phyloP scores from a whole-genome alignment of 1,140 invertebrate species.

The Drosophila asahinai region DNA sequence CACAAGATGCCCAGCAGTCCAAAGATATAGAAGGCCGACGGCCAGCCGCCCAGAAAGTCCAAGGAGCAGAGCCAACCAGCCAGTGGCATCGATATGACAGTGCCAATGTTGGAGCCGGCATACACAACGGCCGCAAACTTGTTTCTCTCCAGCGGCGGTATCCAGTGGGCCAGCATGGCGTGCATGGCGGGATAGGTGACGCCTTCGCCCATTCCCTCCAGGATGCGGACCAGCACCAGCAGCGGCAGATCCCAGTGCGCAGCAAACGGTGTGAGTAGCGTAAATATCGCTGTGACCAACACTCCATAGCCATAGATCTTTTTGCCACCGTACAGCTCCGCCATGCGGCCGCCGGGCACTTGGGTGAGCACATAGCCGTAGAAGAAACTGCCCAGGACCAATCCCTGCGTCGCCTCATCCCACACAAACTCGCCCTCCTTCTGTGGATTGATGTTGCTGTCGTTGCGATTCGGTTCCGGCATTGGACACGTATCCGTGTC shows the following conservation, averaged over 20 bases:
- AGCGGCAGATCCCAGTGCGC: slow-evolving; percentile 89
- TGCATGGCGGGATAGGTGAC: slow-evolving; percentile 94
- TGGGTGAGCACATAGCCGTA: slow-evolving; percentile 95
- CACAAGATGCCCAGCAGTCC: slow-evolving; percentile 91
- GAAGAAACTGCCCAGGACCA: slow-evolving; percentile 94
- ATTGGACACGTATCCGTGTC: slow-evolving; percentile 87
- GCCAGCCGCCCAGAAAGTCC: slow-evolving; percentile 90
- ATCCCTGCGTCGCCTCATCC: slow-evolving; percentile 91
- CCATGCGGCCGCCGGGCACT: slow-evolving; percentile 93
- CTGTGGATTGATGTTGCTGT: slow-evolving; percentile 77
- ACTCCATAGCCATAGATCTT: slow-evolving; percentile 92
- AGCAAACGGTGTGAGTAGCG: slow-evolving; percentile 90
- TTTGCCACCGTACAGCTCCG: slow-evolving; percentile 92
- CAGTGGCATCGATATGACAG: slow-evolving; percentile 90
- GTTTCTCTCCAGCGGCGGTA: slow-evolving; percentile 92
- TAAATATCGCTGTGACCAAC: slow-evolving; percentile 91
- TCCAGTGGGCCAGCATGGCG: slow-evolving; percentile 92
- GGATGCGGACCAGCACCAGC: slow-evolving; percentile 91
- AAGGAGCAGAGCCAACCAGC: slow-evolving; percentile 91
- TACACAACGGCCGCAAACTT: slow-evolving; percentile 93
- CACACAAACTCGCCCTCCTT: slow-evolving; percentile 91
- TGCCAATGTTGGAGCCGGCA: slow-evolving; percentile 90
- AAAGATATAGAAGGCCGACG: slow-evolving; percentile 92
- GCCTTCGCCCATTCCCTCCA: slow-evolving; percentile 95
- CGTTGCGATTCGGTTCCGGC: slow-evolving; percentile 85